phyloP scores from a whole-genome alignment of 1,140 invertebrate species.

The Drosophila mayri region DNA sequence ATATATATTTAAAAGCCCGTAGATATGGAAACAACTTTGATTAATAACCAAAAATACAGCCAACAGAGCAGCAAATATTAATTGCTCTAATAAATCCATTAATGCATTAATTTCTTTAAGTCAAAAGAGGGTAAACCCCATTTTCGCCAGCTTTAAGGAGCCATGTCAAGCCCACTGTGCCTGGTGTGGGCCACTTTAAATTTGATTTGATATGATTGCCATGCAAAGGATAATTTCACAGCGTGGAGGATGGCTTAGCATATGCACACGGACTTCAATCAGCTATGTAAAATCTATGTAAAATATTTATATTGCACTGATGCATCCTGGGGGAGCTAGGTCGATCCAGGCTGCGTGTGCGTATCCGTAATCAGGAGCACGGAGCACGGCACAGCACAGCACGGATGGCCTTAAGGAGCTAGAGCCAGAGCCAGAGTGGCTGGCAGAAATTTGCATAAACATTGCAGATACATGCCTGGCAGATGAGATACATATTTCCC shows the following conservation, averaged over 20 bases:
- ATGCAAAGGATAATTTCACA: slow-evolving; percentile 61
- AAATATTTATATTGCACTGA: slow-evolving; percentile 80
- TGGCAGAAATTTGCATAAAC: slow-evolving; percentile 75
- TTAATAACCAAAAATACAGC: not conserved
- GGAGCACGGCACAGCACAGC: slow-evolving; percentile 11
- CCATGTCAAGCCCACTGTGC: slow-evolving; percentile 24
- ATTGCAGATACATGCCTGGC: slow-evolving; percentile 50
- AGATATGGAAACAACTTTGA: not conserved
- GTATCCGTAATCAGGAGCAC: slow-evolving; percentile 63
- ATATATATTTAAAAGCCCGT: not conserved
- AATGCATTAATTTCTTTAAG: not conserved
- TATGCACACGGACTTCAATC: slow-evolving; percentile 77
- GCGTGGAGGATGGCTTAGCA: slow-evolving; percentile 47
- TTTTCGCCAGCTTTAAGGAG: not conserved
- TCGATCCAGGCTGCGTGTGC: slow-evolving; percentile 42
- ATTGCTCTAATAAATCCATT: not conserved
- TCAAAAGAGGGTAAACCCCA: not conserved
- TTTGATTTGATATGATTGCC: slow-evolving; percentile 75
- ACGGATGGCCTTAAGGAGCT: slow-evolving; percentile 36
- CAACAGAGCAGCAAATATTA: not conserved
- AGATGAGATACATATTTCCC: slow-evolving; percentile 27
- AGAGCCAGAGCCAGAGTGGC: slow-evolving; percentile 8
- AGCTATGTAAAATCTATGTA: slow-evolving; percentile 83
- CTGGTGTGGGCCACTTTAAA: slow-evolving; percentile 51
- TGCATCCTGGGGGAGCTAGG: slow-evolving; percentile 53